Base-by-base conservation (phyloP, 2,113 vertebrate species). In the Triplophysa rosa region DNA sequence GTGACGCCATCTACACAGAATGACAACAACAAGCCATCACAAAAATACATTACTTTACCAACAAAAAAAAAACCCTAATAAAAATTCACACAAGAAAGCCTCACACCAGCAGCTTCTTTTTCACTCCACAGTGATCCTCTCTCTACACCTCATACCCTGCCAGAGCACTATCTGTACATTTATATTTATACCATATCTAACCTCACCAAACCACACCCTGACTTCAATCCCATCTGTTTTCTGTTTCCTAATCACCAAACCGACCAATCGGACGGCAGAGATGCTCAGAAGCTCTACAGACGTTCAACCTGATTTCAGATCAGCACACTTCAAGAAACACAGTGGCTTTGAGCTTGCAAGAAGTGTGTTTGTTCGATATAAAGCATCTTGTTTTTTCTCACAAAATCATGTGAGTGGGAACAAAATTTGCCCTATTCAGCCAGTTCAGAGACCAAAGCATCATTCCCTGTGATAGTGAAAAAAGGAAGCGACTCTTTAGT, bases 1-100 rank as follows among this genome's bases (percentile, higher is more conserved):
- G 23, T 0, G 84, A 62, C 4, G 79, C 89, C 92, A 94, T 93
- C 92, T 92, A 49, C 8, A 17, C 0, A 14, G 16, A 75, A 49
- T 52, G 0, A n/a, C 0, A 33, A 3, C 2, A 71, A 17, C 3
- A 14, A 45, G 13, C 26, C 5, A 21, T 67, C 26, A 54, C 21
- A 2, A 37, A 37, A 77, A 54, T 1, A 40, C 11, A 52, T 17
- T 7, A 37, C 21, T 2, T 21, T 14, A 64, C 2, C 8, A 56
- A 3, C 7, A 74, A 9, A 40, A 12, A 59, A 1, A 9, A 56
- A 70, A 1, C 67, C 40, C 16, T 42, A 21, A 4, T 49, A 19
- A n/a, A n/a, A n/a, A n/a, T n/a, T n/a, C 45, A 0, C 66, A 26
- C 45, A 14, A 11, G 2, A 59, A 59, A 40, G 3, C 61, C 63